phyloP scores from a whole-genome alignment of 2,888 invertebrate genomes.

The Lepetodrilus schrolli region DNA sequence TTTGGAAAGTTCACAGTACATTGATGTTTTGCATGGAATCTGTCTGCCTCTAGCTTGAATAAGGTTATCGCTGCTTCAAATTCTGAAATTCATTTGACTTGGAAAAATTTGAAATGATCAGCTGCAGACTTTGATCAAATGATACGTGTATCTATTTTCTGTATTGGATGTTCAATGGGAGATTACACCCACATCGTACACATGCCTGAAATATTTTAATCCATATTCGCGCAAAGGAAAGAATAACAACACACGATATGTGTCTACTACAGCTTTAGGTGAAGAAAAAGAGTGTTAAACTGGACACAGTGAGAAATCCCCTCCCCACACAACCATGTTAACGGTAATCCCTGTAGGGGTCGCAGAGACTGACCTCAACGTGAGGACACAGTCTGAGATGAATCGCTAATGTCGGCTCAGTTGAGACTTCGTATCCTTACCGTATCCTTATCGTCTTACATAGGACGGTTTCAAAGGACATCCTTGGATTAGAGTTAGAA shows the following conservation, averaged over 20 bases:
- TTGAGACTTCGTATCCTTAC: background rate
- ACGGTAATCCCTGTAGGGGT: background rate
- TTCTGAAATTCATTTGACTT: too few relatives aligned
- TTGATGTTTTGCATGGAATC: too few relatives aligned
- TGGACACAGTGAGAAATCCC: background rate
- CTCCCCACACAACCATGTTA: background rate
- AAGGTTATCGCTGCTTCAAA: too few relatives aligned
- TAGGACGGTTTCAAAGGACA: background rate
- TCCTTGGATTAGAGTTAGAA: slow-evolving; percentile 9
- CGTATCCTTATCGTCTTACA: background rate
- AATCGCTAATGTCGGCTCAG: background rate
- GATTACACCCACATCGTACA: too few relatives aligned
- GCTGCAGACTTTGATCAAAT: too few relatives aligned
- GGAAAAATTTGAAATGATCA: too few relatives aligned
- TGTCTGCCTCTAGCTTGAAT: too few relatives aligned
- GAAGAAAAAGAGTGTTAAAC: background rate
- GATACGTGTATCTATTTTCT: too few relatives aligned
- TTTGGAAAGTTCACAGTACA: too few relatives aligned
- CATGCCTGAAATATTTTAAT: background rate
- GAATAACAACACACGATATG: slow-evolving; percentile 11
- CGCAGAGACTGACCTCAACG: background rate
- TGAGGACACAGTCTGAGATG: background rate
- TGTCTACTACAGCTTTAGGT: background rate
- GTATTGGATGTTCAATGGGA: too few relatives aligned
- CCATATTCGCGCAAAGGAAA: background rate